Conservation (phyloP, 2,888 invertebrate genomes). For the Drosophila mimetica region DNA sequence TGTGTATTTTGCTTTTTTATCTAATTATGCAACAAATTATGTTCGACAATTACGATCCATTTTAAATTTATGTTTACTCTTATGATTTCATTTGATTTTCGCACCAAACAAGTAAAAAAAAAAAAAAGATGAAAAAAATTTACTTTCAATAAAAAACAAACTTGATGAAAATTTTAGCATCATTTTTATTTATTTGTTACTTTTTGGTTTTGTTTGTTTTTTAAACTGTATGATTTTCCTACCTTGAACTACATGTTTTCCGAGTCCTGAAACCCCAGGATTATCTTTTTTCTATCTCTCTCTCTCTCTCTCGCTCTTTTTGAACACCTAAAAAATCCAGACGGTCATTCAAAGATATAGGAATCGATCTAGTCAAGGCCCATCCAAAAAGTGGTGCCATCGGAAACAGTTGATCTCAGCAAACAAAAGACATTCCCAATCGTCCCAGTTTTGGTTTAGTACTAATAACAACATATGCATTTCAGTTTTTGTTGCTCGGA, state of each 20-base stretch:
- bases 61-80: conserved; percentile 63
- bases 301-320: conserved; percentile 10
- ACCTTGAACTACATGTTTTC: neutral
- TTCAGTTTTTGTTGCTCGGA: conserved; percentile 36
- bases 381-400: conserved; percentile 15
- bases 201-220: conserved; percentile 44
- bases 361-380: conserved; percentile 38
- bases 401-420: conserved; percentile 35
- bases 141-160: conserved; percentile 66
- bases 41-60: conserved; percentile 15
- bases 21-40: conserved; percentile 4
- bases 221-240: conserved; percentile 24
- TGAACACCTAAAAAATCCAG: neutral
- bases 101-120: conserved; percentile 38
- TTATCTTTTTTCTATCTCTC: neutral
- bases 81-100: conserved; percentile 57
- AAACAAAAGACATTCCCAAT: conserved; percentile 24
- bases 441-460: conserved; percentile 10
- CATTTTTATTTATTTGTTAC: conserved; percentile 58
- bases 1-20: conserved; percentile 28
- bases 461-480: conserved; percentile 9
- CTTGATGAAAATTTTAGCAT: conserved; percentile 60
- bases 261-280: conserved; percentile 1
- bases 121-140: conserved; percentile 38
- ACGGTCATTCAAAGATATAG: conserved; percentile 15